phyloP scores from a whole-genome alignment of 2,113 vertebrate species.

The Ageneiosus marmoratus region DNA sequence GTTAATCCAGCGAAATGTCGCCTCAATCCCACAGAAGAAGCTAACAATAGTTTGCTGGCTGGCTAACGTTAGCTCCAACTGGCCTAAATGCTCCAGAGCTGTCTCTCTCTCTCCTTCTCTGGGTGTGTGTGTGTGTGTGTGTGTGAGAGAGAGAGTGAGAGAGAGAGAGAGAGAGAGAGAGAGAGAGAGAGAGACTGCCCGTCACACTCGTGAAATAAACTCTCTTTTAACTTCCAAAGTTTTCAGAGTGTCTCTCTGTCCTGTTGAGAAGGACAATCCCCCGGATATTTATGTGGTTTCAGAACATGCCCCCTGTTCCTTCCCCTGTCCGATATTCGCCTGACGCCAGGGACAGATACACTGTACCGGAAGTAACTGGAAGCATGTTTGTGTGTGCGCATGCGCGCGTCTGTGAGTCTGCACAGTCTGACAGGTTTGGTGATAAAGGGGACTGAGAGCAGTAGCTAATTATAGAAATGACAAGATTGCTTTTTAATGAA shows the following conservation, averaged over 20 bases:
- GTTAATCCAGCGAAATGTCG: background rate
- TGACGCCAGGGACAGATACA: background rate
- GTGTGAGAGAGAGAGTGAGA: conserved; percentile 43
- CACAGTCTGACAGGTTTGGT: background rate
- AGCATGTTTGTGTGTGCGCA: background rate
- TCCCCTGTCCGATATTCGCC: background rate
- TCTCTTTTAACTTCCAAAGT: background rate
- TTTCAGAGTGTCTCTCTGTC: background rate
- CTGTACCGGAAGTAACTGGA: conserved; percentile 27
- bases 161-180: conserved; percentile 48
- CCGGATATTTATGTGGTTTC: background rate
- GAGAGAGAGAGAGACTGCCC: conserved; percentile 47
- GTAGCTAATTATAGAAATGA: background rate
- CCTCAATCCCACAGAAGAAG: background rate
- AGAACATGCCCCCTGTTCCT: conserved; percentile 14
- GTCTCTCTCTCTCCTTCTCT: too few species aligned
- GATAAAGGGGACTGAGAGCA: background rate
- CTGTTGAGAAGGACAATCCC: background rate
- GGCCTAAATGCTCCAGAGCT: background rate
- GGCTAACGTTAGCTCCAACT: conserved; percentile 6
- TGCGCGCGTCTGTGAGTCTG: background rate
- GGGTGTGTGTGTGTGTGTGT: background rate
- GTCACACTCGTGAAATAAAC: conserved; percentile 25
- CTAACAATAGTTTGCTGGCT: conserved; percentile 12
- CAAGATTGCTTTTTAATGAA: background rate